Base-by-base conservation (phyloP, 2,797 vertebrate species). In the Anniella stebbinsi region DNA sequence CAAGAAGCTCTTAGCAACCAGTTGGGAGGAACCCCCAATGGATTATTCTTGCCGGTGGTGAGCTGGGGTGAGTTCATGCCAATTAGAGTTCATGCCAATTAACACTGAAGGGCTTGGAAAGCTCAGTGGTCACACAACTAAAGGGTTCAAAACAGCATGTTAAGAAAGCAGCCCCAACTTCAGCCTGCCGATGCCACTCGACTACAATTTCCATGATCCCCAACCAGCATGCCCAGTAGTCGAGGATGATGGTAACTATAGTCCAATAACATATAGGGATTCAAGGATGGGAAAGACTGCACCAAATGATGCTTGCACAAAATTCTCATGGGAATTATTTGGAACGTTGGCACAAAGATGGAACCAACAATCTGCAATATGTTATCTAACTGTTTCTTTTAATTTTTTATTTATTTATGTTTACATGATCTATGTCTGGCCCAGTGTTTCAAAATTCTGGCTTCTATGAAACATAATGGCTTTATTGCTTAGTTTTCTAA, bases 291-390 rank as follows among this genome's bases (percentile, higher is more conserved):
- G 9, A 54, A 54, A 54, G 51, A 54, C 51, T 54, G 51, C 51
- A 54, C 51, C 9, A 54, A 54, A 54, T 54, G 92, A 95, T 94
- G 28, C 23, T 93, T 91, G 91, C 67, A 92, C 69, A 18, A 1
- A 91, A 87, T 23, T 89, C 17, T 51, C 15, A 36, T 66, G 60
- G 78, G 73, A 89, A 90, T 80, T n/a, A 12, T 33, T n/a, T n/a
- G n/a, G n/a, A n/a, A n/a, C n/a, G n/a, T 12, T 57, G 83, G 89
- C 15, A 60, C 72, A 91, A 76, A 80, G 80, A 0, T 76, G 81
- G 41, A 86, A 51, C 1, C 73, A 48, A 45, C 91, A 88, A 93
- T 25, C 51, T 0, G 0, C 1, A 67, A 87, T 82, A 8, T 87
- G 86, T 73, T 73, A 54, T 15, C 36, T 41, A 38, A 75, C 23